Evolutionary conservation across 2,888 invertebrate species (phyloP).

Genomic region (Linyphia triangularis): DNA sequence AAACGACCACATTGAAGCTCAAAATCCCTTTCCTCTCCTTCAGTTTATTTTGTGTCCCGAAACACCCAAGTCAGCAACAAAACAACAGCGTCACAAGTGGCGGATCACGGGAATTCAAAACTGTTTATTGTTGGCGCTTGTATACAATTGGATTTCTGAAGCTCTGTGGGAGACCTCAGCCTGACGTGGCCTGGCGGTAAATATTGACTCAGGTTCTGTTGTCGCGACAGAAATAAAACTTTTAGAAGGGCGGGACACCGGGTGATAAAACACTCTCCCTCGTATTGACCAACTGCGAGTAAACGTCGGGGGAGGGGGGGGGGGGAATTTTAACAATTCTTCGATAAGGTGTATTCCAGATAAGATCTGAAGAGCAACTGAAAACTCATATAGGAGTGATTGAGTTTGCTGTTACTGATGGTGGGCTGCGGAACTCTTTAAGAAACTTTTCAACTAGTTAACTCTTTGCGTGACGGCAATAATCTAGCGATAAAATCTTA

Average conservation of each 20-base stretch:
- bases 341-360: conserved; percentile 23
- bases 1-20: too few species aligned
- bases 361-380: conserved; percentile 1
- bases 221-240: conserved; percentile 19
- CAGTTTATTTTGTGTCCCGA: neutral
- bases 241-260: conserved; percentile 17
- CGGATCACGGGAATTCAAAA: neutral
- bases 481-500: too few species aligned
- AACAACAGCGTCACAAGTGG: neutral
- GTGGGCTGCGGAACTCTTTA: too few species aligned
- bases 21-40: neutral
- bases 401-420: too few species aligned
- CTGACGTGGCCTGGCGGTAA: conserved; percentile 25
- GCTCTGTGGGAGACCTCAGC: neutral
- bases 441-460: too few species aligned
- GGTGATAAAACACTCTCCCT: conserved; percentile 18
- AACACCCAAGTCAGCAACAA: neutral
- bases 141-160: neutral
- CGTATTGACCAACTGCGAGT: conserved; percentile 37
- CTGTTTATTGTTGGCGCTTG: neutral
- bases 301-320: conserved; percentile 12
- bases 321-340: conserved; percentile 25
- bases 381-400: too few species aligned
- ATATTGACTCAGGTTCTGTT: conserved; percentile 47
- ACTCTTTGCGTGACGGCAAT: too few species aligned